Percentiles rank a stretch among this genome's conserved stretches.
Conservation (phyloP, 1,140 invertebrate genomes). For the Oreohelix idahoensis region DNA sequence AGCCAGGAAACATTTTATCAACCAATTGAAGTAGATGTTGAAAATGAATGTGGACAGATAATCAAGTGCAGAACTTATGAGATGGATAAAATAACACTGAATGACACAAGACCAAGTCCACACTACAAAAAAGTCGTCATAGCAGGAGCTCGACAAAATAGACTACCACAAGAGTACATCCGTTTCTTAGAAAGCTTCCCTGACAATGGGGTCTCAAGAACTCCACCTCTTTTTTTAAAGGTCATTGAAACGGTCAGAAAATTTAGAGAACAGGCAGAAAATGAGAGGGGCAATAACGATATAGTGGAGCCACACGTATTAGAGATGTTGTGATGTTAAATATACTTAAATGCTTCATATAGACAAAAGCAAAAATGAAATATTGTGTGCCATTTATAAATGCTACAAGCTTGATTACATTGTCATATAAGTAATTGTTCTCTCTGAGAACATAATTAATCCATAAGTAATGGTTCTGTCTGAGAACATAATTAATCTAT, state of each 20-base stretch:
- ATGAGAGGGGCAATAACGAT: not conserved
- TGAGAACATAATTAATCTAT: too few species aligned
- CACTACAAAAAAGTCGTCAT: slow-evolving; percentile 19
- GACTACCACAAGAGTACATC: slow-evolving; percentile 1
- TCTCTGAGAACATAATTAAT: too few species aligned
- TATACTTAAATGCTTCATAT: too few species aligned
- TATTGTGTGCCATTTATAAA: too few species aligned
- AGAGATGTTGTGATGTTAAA: not conserved
- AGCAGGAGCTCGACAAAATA: slow-evolving; percentile 17
- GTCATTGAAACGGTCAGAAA: slow-evolving; percentile 8
- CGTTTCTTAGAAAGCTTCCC: not conserved
- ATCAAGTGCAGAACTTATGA: slow-evolving; percentile 21
- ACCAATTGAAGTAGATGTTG: not conserved
- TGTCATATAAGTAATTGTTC: too few species aligned
- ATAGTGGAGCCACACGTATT: not conserved
- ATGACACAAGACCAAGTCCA: slow-evolving; percentile 10
- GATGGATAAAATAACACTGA: not conserved
- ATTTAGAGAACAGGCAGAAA: not conserved
- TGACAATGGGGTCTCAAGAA: not conserved
- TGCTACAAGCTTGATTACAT: too few species aligned
- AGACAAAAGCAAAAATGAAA: too few species aligned
- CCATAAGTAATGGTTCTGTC: too few species aligned
- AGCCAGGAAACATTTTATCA: slow-evolving; percentile 15
- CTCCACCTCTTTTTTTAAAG: slow-evolving; percentile 3
- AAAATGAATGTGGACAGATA: not conserved